Percentiles rank a stretch among this genome's conserved stretches.
phyloP scores from a whole-genome alignment of 92 coral and sea anemone species.

The Epizoanthus stellaris region DNA sequence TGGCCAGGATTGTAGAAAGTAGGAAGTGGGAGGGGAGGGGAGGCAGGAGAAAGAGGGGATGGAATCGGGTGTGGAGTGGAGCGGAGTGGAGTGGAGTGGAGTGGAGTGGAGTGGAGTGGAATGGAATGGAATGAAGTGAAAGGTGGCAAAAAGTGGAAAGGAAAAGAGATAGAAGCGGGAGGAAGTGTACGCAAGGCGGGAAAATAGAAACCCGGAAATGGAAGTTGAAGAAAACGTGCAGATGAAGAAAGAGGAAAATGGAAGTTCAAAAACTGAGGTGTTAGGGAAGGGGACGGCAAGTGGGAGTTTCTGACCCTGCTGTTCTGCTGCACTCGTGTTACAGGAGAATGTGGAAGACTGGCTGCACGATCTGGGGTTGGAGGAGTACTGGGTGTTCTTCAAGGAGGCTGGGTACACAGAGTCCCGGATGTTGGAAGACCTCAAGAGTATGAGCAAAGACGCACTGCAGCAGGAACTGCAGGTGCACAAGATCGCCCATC shows the following conservation, averaged over 20 bases:
- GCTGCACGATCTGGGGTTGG: constrained; percentile 84
- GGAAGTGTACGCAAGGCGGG: background rate
- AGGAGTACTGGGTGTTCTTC: constrained; percentile 82
- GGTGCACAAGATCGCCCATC: constrained; percentile 74
- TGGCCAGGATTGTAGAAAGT: too few species aligned
- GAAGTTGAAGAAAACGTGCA: background rate
- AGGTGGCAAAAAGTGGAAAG: background rate
- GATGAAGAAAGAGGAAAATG: background rate
- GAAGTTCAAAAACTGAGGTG: too few species aligned
- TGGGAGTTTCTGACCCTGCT: too few species aligned
- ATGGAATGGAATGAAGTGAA: background rate
- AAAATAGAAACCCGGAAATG: background rate
- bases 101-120: background rate
- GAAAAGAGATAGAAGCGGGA: background rate
- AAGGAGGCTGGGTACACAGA: constrained; percentile 76
- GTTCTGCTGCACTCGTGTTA: too few species aligned
- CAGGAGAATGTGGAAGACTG: constrained; percentile 85
- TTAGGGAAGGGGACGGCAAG: too few species aligned
- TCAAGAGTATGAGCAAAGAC: constrained; percentile 76
- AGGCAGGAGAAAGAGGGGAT: too few species aligned
- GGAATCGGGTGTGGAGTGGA: background rate
- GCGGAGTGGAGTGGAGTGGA: background rate
- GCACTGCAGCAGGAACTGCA: constrained; percentile 57
- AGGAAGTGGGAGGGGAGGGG: too few species aligned
- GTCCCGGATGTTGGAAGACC: constrained; percentile 87